These are phyloP conservation scores for Epizoanthus scotinus DNA, from an alignment of 92 coral and sea anemone species.

Conservation along the genomic window DNA sequence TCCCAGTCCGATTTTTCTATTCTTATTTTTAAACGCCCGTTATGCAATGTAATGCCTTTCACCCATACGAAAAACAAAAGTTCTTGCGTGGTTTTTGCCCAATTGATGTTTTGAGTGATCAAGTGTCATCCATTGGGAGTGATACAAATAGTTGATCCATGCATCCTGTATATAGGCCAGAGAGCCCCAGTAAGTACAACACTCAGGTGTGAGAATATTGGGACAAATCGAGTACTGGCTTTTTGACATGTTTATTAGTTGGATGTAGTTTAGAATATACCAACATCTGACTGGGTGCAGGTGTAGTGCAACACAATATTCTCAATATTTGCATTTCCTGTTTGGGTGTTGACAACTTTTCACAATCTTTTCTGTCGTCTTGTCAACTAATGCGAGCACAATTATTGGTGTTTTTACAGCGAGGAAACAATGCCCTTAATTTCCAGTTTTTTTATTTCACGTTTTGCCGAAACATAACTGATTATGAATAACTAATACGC, in stretches of 20 bases:
- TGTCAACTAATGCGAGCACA: not conserved
- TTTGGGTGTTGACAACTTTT: slow-evolving; percentile 9
- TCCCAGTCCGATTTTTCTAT: no score
- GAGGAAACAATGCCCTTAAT: not conserved
- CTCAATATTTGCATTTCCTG: slow-evolving; percentile 10
- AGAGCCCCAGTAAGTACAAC: not conserved
- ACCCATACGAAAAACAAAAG: no score
- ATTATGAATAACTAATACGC: no score
- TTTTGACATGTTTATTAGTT: slow-evolving; percentile 9
- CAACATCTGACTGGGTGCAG: not conserved
- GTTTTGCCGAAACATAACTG: no score
- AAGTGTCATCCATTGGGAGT: not conserved
- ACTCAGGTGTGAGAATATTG: not conserved
- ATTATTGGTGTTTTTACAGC: slow-evolving; percentile 11
- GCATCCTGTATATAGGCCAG: no score
- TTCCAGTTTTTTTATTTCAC: no score
- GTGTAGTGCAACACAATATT: slow-evolving; percentile 19
- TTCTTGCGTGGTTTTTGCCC: not conserved
- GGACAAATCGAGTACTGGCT: not conserved
- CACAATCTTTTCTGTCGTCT: slow-evolving; percentile 21
- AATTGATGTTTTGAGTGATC: not conserved
- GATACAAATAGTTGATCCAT: not conserved
- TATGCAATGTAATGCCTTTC: no score
- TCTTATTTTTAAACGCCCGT: no score
- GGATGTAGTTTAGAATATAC: not conserved